A percentile compares a stretch with the other conserved stretches of the same genome.
Conservation (phyloP, 2,113 vertebrate genomes). For the Notechis scutatus region DNA sequence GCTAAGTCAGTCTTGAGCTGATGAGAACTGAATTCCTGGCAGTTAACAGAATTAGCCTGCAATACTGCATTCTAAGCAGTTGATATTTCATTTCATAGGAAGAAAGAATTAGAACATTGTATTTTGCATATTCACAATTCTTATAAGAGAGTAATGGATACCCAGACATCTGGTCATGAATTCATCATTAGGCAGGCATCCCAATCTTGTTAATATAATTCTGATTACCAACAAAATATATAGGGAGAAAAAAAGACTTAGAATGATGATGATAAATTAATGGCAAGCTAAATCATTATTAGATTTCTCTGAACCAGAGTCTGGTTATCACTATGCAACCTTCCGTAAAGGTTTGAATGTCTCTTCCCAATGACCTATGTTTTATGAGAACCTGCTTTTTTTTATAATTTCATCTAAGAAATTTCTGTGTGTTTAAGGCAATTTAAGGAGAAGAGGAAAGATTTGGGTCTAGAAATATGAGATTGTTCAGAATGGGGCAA, state of each 20-base stretch:
- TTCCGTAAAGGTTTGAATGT: background rate
- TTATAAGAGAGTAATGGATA: background rate
- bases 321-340: background rate
- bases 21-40: too few relatives aligned
- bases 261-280: background rate
- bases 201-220: background rate
- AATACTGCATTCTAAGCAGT: too few relatives aligned
- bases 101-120: background rate
- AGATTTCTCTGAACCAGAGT: background rate
- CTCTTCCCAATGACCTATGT: background rate
- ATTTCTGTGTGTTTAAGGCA: background rate
- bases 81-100: background rate
- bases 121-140: background rate
- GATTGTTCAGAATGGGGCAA: background rate
- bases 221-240: background rate
- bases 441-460: background rate
- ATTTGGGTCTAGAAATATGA: background rate
- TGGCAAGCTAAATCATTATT: background rate
- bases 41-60: too few relatives aligned
- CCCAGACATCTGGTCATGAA: background rate
- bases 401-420: background rate
- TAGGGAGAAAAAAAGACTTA: background rate
- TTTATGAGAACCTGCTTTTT: background rate
- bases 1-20: too few relatives aligned
- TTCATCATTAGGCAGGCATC: background rate